Evolutionary conservation across 2,888 invertebrate species (phyloP).

Genomic region (Rotaria magnacalcarata): DNA sequence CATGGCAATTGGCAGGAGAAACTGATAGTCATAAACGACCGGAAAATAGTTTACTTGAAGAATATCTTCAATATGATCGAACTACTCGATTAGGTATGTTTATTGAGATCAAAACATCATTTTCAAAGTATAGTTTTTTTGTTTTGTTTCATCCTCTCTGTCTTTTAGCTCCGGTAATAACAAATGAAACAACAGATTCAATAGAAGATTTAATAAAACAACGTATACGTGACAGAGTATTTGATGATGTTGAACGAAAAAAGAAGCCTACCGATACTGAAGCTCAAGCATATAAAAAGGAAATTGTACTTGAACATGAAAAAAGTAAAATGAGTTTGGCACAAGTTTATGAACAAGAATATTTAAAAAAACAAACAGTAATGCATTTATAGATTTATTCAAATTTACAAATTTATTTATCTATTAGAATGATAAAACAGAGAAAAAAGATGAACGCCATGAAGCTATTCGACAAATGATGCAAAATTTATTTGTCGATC

Average conservation of each 20-base stretch:
- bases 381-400: background rate
- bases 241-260: conserved; percentile 79
- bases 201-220: conserved; percentile 85
- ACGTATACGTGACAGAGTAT: conserved; percentile 77
- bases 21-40: conserved; percentile 73
- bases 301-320: conserved; percentile 80
- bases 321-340: conserved; percentile 87
- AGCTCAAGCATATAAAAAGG: conserved; percentile 77
- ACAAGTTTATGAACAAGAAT: conserved; percentile 78
- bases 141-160: background rate
- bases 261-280: conserved; percentile 76
- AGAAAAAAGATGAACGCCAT: conserved; percentile 65
- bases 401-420: background rate
- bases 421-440: conserved; percentile 60
- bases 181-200: conserved; percentile 78
- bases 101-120: conserved; percentile 46
- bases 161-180: conserved; percentile 74
- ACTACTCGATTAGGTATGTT: conserved; percentile 68
- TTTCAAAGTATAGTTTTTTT: background rate
- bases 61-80: conserved; percentile 82
- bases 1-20: conserved; percentile 91
- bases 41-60: conserved; percentile 84
- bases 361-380: conserved; percentile 62
- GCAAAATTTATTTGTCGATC: conserved; percentile 72
- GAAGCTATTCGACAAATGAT: conserved; percentile 72